phyloP scores from a whole-genome alignment of 2,797 vertebrate genomes.

The Crocidura indochinensis region DNA sequence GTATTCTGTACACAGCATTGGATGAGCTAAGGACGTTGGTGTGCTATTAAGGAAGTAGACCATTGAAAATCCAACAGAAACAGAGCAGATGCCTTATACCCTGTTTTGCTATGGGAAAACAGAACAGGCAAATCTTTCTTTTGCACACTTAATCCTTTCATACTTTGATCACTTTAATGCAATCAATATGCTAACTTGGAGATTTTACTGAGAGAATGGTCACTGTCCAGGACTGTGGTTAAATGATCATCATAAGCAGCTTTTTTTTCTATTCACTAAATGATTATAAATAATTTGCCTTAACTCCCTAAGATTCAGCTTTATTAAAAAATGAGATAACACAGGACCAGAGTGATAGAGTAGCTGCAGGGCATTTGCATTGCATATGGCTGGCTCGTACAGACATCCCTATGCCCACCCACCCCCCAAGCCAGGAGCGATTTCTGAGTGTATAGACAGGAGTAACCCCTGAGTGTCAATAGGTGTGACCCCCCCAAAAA shows the following conservation, averaged over 20 bases:
- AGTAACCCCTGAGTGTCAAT: no score
- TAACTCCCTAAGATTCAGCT: background rate
- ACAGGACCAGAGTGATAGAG: no score
- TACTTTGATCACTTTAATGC: conserved; percentile 20
- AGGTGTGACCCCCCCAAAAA: no score
- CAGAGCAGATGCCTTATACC: background rate
- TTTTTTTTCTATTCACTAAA: background rate
- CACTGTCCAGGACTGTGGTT: background rate
- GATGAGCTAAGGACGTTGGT: background rate
- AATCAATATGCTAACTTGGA: conserved; percentile 12
- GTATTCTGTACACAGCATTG: background rate
- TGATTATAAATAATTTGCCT: background rate
- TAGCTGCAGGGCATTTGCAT: no score
- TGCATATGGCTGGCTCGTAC: no score
- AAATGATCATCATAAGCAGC: background rate
- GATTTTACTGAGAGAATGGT: background rate
- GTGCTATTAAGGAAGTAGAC: background rate
- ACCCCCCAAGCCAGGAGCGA: no score
- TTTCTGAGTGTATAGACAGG: no score
- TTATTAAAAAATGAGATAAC: conserved; percentile 43
- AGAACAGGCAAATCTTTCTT: background rate
- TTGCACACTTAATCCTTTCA: conserved; percentile 28
- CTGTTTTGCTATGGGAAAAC: background rate
- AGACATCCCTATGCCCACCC: no score
- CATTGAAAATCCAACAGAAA: background rate